Evolutionary conservation across 1,140 invertebrate species (phyloP), one percentile per base, ranked within the genome.

Genomic region (Sitodiplosis mosellana): DNA sequence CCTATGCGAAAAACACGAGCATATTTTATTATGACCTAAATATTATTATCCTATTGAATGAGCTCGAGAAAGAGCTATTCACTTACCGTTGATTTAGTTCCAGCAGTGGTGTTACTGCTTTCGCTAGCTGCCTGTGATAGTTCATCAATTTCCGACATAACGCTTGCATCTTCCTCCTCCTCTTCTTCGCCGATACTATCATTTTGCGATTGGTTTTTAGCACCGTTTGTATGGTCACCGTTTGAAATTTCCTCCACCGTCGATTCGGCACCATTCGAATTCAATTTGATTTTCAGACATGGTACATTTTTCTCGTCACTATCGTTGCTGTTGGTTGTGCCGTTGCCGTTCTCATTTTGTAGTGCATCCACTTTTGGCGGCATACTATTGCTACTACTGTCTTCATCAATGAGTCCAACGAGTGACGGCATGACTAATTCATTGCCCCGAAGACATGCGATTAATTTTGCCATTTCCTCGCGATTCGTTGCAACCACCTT

Each of bases 401-500:
- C 78, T 59, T 81, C 80, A 63, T 80, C 79, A 2, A 67, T 59
- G 14, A 69, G 64, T 50, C 73, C 70, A 36, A 70, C 61, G 36
- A 70, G 69, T 14, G 68, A 66, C 48, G 69, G 70, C 17, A 69
- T 57, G 2, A 72, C 66, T 48, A 77, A 71, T 56, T 81, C 78
- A 33, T 79, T 77, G 55, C 74, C 73, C 41, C 78, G 77, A 22
- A 90, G 65, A 48, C 78, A 72, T 22, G 67, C 68, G 56, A 91
- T 87, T 8, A 90, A 69, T 56, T 74, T 71, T 17, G 80, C 76
- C 49, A 90, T 66, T 53, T 82, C 81, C 51, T 83, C 78, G 46
- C 81, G 67, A 60, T 80, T 81, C 80, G 78, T 87, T 51, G 89
- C 91, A 52, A 95, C 80, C 36, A 96, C 69, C 60, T 86, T 78